Conservation (phyloP, 2,888 invertebrate genomes). For the Diloba caeruleocephala region DNA sequence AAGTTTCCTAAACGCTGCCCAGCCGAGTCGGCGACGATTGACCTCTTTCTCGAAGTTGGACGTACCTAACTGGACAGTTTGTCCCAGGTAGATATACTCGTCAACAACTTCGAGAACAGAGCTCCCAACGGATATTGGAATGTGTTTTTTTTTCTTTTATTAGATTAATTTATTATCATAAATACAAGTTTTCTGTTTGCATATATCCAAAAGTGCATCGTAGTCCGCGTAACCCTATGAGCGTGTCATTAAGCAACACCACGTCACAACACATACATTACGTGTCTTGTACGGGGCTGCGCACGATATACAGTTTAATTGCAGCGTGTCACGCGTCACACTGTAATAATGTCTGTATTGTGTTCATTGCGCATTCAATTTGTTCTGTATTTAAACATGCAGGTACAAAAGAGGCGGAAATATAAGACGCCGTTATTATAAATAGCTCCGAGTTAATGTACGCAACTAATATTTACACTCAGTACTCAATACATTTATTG, state of each 20-base stretch:
- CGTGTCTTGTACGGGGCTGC: slow-evolving; percentile 15
- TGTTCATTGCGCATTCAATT: slow-evolving; percentile 38
- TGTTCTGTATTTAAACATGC: slow-evolving; percentile 29
- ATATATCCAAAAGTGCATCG: neutral
- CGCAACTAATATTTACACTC: slow-evolving; percentile 12
- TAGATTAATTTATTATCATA: too few species aligned
- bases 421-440: slow-evolving; percentile 21
- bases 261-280: slow-evolving; percentile 22
- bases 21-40: too few species aligned
- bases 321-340: slow-evolving; percentile 38
- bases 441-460: slow-evolving; percentile 9
- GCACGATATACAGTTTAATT: slow-evolving; percentile 48
- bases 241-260: slow-evolving; percentile 26
- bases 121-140: too few species aligned
- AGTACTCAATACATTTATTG: too few species aligned
- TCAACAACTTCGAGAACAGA: too few species aligned
- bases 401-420: slow-evolving; percentile 27
- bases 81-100: too few species aligned
- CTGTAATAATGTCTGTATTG: slow-evolving; percentile 34
- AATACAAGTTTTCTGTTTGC: too few species aligned
- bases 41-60: too few species aligned
- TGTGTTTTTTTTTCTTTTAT: too few species aligned
- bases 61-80: too few species aligned
- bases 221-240: slow-evolving; percentile 2
- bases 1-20: too few species aligned